Evolutionary conservation across 37 sponge, comb jelly and placozoan genomes (phyloP), one percentile per base, ranked within the genome.

Genomic region (Theonella swinhoei): DNA sequence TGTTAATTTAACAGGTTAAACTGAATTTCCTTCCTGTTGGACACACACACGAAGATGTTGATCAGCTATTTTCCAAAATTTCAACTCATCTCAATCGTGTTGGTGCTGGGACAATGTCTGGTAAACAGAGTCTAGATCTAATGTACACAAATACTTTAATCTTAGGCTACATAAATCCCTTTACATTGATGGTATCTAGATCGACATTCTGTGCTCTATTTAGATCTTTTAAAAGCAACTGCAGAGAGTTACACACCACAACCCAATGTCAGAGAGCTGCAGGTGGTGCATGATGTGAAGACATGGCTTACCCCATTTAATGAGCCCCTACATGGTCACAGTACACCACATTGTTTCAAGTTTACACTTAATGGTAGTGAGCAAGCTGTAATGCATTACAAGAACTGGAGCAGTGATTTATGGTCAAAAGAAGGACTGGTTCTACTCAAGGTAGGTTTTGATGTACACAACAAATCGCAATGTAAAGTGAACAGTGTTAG

Each of bases 301-400:
- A 70, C 78, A 7, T 78, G 72, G 78, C 14, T 85, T 29, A 23
- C 28, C 17, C 79, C 86, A 65, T 43, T 22, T 58, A 36, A 78
- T 36, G 62, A 85, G 17, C 42, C 32, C 20, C 42, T 78, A 60
- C 38, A 70, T 67, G 79, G 79, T 4, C 86, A 85, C 39, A 61
- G 39, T n/a, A 22, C 62, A 32, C 66, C 67, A 36, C 69, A 66
- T 40, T 74, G 70, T 26, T 84, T 84, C 59, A 75, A 47, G 35
- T 83, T 84, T 70, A 84, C 68, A 5, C 40, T 47, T 41, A 42
- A 62, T 65, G 34, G 40, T 20, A 70, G 32, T 22, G 26, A 47
- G 77, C 28, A 67, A 37, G 71, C 60, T 30, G 81, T 69, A 58
- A 75, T 84, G 85, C 68, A 75, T 42, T 84, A 75, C 69, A 74